These are phyloP conservation scores for Drosophila anomalipes DNA, from an alignment of 2,888 invertebrate genomes.

Conservation along the genomic window DNA sequence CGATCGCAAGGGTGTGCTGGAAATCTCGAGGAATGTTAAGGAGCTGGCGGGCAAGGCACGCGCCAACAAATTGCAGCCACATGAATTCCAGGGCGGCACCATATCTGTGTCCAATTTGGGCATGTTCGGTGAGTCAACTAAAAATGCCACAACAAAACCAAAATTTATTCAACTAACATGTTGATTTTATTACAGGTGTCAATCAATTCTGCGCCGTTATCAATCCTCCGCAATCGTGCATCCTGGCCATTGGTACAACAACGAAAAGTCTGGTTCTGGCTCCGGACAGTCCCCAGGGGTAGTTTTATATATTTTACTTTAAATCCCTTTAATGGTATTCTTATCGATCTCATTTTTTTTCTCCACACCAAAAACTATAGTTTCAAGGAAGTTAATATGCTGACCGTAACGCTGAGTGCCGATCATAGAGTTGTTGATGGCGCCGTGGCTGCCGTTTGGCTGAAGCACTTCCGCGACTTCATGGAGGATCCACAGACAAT, in stretches of 20 bases:
- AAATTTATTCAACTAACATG: background rate
- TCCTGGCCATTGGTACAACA: slow-evolving; percentile 95
- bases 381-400: slow-evolving; percentile 90
- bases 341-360: background rate
- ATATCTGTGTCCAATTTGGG: slow-evolving; percentile 97
- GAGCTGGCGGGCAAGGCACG: slow-evolving; percentile 93
- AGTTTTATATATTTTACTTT: slow-evolving; percentile 13
- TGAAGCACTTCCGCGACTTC: slow-evolving; percentile 94
- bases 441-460: slow-evolving; percentile 98
- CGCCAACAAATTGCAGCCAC: slow-evolving; percentile 94
- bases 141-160: fast-evolving
- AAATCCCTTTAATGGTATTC: background rate
- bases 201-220: slow-evolving; percentile 96
- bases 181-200: slow-evolving; percentile 87
- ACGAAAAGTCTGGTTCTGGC: slow-evolving; percentile 91
- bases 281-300: slow-evolving; percentile 91
- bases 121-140: slow-evolving; percentile 90
- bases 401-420: slow-evolving; percentile 97
- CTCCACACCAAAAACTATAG: slow-evolving; percentile 85
- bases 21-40: slow-evolving; percentile 93
- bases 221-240: slow-evolving; percentile 98
- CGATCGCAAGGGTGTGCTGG: slow-evolving; percentile 94
- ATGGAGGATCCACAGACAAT: slow-evolving; percentile 97
- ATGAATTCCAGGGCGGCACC: slow-evolving; percentile 98
- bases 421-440: slow-evolving; percentile 99